Conservation (phyloP, 2,113 vertebrate species). For the Leuciscus idus region DNA sequence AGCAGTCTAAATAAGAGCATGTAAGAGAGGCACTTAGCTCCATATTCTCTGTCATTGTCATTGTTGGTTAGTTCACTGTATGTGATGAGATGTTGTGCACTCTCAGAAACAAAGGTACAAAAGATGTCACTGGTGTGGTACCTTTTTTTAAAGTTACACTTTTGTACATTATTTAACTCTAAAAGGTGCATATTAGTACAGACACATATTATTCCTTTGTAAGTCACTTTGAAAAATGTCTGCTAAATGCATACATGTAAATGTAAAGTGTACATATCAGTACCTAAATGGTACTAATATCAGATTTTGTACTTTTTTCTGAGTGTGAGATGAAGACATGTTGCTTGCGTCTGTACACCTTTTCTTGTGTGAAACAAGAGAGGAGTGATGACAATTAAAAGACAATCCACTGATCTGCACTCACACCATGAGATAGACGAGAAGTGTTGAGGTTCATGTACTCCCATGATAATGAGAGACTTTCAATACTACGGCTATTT, state of each 20-base stretch:
- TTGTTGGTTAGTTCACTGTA: not conserved
- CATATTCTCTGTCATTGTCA: not conserved
- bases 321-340: not conserved
- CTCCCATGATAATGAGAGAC: not conserved
- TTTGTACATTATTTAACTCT: not conserved
- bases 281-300: not conserved
- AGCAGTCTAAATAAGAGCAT: not conserved
- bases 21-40: not conserved
- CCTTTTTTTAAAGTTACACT: not conserved
- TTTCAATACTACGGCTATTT: not conserved
- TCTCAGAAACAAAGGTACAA: not conserved
- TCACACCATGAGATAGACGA: not conserved
- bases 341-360: not conserved
- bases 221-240: no score
- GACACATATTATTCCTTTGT: no score
- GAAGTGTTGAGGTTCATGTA: not conserved
- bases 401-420: not conserved
- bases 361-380: not conserved
- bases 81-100: not conserved
- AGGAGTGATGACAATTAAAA: slow-evolving; percentile 11
- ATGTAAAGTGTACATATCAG: not conserved
- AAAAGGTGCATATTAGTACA: not conserved
- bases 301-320: not conserved
- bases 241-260: no score
- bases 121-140: not conserved